Evolutionary conservation across 2,797 vertebrate species (phyloP).

Genomic region (Hylomyscus alleni): DNA sequence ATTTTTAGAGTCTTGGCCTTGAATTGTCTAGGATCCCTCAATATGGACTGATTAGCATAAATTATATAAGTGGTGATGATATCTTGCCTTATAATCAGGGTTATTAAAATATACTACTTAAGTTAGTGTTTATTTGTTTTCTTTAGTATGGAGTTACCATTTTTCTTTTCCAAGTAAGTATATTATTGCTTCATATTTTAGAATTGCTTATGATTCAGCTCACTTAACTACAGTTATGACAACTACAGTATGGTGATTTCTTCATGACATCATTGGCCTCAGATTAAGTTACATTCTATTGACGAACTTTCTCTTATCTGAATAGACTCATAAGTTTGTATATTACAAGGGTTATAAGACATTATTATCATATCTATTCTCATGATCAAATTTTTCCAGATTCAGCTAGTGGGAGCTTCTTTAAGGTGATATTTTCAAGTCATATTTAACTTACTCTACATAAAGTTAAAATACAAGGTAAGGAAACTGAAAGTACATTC

Average conservation of each 20-base stretch:
- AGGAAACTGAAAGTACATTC: neutral
- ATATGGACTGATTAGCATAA: neutral
- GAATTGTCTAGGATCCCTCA: neutral
- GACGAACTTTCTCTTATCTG: neutral
- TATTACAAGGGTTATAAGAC: neutral
- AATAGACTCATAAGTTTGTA: neutral
- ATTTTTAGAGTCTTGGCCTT: slow-evolving; percentile 6
- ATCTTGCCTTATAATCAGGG: neutral
- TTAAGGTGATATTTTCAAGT: slow-evolving; percentile 10
- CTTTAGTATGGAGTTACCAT: neutral
- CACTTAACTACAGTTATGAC: neutral
- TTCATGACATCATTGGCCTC: neutral
- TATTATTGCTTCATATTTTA: neutral
- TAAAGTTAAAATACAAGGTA: slow-evolving; percentile 34
- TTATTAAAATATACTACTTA: slow-evolving; percentile 10
- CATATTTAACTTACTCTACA: neutral
- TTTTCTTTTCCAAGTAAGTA: slow-evolving; percentile 46
- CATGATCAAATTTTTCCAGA: neutral
- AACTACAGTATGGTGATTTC: neutral
- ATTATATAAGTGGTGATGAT: neutral
- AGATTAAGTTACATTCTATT: neutral
- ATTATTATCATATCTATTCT: neutral
- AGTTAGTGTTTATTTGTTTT: neutral
- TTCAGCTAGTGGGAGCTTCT: neutral
- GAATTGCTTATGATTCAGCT: neutral